Conservation (phyloP, 2,113 vertebrate species). For the Scalopus aquaticus region DNA sequence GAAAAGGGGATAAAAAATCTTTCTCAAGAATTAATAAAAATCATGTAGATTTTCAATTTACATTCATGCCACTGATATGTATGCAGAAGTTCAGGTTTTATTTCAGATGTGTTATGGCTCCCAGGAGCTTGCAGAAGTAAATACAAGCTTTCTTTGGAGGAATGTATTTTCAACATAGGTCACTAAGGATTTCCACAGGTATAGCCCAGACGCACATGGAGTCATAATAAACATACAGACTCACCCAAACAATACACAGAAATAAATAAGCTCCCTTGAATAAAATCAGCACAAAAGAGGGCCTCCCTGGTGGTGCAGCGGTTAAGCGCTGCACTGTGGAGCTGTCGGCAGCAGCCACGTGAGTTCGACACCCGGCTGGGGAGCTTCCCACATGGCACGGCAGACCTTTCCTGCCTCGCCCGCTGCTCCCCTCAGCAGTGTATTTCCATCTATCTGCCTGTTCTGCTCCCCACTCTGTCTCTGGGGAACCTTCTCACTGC, state of each 20-base stretch:
- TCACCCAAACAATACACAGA: not conserved
- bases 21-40: not conserved
- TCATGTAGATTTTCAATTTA: not conserved
- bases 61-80: not conserved
- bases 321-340: too few species aligned
- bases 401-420: too few species aligned
- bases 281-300: not conserved
- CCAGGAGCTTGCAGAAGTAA: not conserved
- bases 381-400: too few species aligned
- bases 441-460: too few species aligned
- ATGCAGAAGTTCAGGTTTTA: not conserved
- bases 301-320: too few species aligned
- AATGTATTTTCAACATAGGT: not conserved
- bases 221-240: not conserved
- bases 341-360: too few species aligned
- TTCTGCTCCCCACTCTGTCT: too few species aligned
- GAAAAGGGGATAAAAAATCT: not conserved
- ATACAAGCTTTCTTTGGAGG: not conserved
- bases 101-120: not conserved
- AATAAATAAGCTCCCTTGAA: not conserved
- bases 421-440: too few species aligned
- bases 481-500: too few species aligned
- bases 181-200: not conserved
- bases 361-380: too few species aligned
- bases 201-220: not conserved